A percentile compares a stretch with the other conserved stretches of the same genome.
These are phyloP conservation scores for Carettochelys insculpta DNA, from an alignment of 2,113 vertebrate species.

Conservation along the genomic window DNA sequence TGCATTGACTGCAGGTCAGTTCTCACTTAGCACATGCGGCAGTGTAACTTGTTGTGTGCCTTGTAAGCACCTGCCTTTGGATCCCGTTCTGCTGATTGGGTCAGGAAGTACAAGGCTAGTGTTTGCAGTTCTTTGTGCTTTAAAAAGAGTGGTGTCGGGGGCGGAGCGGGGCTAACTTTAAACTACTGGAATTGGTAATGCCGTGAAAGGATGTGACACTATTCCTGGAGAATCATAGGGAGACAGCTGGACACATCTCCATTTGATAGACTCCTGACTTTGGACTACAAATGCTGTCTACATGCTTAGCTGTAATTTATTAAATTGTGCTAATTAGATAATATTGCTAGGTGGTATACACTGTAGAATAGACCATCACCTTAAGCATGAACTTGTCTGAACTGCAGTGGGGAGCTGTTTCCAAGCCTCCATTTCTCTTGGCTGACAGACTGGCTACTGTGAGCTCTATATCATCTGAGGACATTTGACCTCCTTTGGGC, in stretches of 20 bases:
- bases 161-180: neutral
- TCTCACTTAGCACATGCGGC: neutral
- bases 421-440: neutral
- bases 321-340: neutral
- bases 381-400: neutral
- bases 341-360: neutral
- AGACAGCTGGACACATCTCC: neutral
- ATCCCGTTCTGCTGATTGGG: neutral
- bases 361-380: neutral
- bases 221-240: neutral
- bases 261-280: conserved; percentile 1
- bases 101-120: neutral
- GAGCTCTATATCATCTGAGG: neutral
- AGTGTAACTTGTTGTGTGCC: neutral
- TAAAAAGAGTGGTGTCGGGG: neutral
- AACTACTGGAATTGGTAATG: neutral
- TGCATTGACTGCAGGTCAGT: neutral
- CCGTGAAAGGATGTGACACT: neutral
- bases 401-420: neutral
- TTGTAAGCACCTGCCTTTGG: neutral
- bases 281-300: neutral
- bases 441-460: neutral
- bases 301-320: neutral
- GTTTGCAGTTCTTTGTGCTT: neutral
- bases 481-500: neutral